Conservation (phyloP, 2,797 vertebrate genomes). For the Sebastolobus alascanus region DNA sequence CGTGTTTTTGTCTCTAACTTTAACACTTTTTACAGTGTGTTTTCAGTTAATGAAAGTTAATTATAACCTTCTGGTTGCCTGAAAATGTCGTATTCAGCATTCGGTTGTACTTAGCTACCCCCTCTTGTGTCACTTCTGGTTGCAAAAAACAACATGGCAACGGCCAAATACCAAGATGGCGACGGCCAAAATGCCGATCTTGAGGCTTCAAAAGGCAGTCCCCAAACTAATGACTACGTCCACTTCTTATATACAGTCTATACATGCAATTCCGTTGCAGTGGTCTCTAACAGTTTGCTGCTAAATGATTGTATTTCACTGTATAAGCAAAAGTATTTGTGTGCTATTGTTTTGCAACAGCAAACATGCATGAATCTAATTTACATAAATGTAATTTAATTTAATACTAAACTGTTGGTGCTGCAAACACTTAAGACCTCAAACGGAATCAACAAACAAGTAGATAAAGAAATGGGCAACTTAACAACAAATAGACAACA, state of each 20-base stretch:
- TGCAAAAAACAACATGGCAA: too few species aligned
- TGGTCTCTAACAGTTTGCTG: neutral
- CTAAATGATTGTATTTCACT: neutral
- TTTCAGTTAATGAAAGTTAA: too few species aligned
- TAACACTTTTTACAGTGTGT: too few species aligned
- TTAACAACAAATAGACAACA: conserved; percentile 62
- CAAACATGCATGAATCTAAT: conserved; percentile 53
- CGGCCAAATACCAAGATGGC: too few species aligned
- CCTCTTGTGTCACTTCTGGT: too few species aligned
- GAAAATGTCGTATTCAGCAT: too few species aligned
- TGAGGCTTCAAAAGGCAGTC: too few species aligned
- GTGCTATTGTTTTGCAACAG: conserved; percentile 24
- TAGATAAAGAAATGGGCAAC: conserved; percentile 61
- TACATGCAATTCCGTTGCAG: too few species aligned
- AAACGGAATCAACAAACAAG: conserved; percentile 53
- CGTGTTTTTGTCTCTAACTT: too few species aligned
- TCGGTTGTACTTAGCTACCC: fast-evolving
- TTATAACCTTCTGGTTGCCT: fast-evolving
- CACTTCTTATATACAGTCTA: too few species aligned
- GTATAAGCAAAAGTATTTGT: conserved; percentile 2
- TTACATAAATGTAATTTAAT: conserved; percentile 64
- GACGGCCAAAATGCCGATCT: too few species aligned
- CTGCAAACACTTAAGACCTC: conserved; percentile 48
- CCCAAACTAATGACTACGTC: too few species aligned
- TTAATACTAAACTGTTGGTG: conserved; percentile 42